phyloP scores from a whole-genome alignment of 2,888 invertebrate species.

The Pardosa pseudoannulata region DNA sequence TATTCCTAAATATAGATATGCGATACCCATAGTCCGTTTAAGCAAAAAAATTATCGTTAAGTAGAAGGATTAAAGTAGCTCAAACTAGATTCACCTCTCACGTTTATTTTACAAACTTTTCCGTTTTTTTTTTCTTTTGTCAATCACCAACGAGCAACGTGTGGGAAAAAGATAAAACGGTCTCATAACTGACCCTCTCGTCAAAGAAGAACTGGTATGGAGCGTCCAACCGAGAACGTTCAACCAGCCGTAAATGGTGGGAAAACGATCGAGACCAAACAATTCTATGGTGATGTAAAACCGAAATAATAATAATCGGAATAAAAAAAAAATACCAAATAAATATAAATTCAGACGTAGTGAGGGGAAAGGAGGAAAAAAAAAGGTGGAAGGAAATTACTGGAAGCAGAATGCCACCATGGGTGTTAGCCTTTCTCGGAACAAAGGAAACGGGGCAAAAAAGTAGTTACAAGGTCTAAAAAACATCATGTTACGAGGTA shows the following conservation, averaged over 20 bases:
- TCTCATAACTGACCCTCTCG: not conserved
- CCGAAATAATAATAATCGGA: not conserved
- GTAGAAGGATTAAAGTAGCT: too few species aligned
- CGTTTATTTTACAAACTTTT: too few species aligned
- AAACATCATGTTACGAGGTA: not conserved
- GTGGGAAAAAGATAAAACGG: not conserved
- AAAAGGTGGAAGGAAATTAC: not conserved
- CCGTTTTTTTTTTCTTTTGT: too few species aligned
- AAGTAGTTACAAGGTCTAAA: not conserved
- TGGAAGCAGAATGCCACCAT: conserved; percentile 40
- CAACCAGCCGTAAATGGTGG: conserved; percentile 50
- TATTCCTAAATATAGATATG: too few species aligned
- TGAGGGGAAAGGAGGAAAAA: not conserved
- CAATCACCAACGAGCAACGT: too few species aligned
- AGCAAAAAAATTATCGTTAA: too few species aligned
- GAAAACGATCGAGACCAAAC: conserved; percentile 42
- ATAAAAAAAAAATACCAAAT: conserved; percentile 4
- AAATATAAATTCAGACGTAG: not conserved
- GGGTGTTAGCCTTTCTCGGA: conserved; percentile 55
- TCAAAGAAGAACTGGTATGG: not conserved
- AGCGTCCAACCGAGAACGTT: conserved; percentile 27
- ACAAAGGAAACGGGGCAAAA: conserved; percentile 36
- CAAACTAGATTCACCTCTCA: too few species aligned
- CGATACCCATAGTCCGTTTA: too few species aligned
- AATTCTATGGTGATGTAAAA: conserved; percentile 21